Percentiles rank a stretch among this genome's conserved stretches.
These are phyloP conservation scores for Lycocorax pyrrhopterus DNA, from an alignment of 2,113 vertebrate species.

Conservation along the genomic window DNA sequence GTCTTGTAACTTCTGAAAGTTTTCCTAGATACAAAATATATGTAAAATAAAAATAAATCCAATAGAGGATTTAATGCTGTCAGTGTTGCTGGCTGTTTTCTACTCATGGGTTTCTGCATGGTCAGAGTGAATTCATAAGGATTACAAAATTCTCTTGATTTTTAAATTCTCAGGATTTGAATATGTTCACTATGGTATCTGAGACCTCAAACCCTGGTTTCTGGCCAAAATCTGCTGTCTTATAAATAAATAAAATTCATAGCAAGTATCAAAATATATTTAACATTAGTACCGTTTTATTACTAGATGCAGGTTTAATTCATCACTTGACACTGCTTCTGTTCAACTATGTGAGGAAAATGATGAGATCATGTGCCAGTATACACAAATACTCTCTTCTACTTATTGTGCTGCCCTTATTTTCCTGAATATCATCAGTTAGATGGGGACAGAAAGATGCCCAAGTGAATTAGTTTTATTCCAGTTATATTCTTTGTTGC, in stretches of 20 bases:
- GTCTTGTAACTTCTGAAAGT: not conserved
- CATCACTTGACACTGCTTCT: not conserved
- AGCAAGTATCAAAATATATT: not conserved
- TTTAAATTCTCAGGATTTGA: not conserved
- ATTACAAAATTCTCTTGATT: not conserved
- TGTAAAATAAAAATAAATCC: not conserved
- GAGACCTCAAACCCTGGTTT: not conserved
- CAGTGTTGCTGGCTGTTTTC: not conserved
- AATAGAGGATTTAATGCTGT: not conserved
- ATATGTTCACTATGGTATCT: not conserved
- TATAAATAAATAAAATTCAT: not conserved
- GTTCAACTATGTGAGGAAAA: not conserved
- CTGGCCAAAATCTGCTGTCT: not conserved
- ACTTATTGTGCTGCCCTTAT: not conserved
- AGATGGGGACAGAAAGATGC: not conserved
- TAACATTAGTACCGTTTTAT: not conserved
- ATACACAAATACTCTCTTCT: not conserved
- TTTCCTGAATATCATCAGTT: not conserved
- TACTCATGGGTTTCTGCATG: rapidly evolving
- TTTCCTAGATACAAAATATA: not conserved
- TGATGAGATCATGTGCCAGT: not conserved
- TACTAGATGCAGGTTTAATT: not conserved
- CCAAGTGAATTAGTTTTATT: not conserved
- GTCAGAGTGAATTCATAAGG: not conserved
- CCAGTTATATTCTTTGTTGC: not conserved